Evolutionary conservation across 2,888 invertebrate genomes (phyloP).

Genomic region (Epirrhoe tristata): DNA sequence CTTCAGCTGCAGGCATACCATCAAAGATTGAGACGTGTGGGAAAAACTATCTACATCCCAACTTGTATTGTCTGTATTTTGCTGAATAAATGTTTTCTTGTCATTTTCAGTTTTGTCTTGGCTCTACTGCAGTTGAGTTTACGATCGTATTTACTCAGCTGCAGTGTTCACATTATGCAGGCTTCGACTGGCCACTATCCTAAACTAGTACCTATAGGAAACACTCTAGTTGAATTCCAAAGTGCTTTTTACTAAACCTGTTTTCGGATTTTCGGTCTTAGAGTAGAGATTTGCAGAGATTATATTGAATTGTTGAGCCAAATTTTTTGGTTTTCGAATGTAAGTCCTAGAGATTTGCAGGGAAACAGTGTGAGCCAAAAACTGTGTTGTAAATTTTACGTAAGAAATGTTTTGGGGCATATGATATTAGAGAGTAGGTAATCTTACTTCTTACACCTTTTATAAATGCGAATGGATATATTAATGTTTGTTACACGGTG

Average conservation of each 20-base stretch:
- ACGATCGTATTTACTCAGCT: constrained; percentile 28
- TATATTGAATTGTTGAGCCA: too few relatives aligned
- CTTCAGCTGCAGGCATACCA: too few relatives aligned
- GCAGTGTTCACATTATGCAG: constrained; percentile 33
- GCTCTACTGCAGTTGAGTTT: constrained; percentile 4
- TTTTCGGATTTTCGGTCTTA: neutral
- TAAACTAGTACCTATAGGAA: constrained; percentile 23
- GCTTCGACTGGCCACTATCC: constrained; percentile 26
- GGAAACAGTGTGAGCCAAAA: neutral
- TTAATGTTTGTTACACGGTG: too few relatives aligned
- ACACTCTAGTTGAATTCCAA: constrained; percentile 23
- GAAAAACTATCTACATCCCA: too few relatives aligned
- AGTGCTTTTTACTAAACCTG: constrained; percentile 15
- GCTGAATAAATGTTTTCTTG: too few relatives aligned
- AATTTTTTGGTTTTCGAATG: neutral
- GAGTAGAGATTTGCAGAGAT: too few relatives aligned
- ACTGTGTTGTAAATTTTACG: neutral
- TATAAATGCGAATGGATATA: too few relatives aligned
- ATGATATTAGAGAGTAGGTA: too few relatives aligned
- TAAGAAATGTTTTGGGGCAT: neutral
- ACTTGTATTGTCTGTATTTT: too few relatives aligned
- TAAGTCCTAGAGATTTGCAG: neutral
- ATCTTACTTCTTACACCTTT: too few relatives aligned
- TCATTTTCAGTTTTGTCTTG: too few relatives aligned
- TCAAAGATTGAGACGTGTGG: too few relatives aligned